These are phyloP conservation scores for Cyanoramphus novaezelandiae DNA, from an alignment of 2,113 vertebrate genomes.

Conservation along the genomic window DNA sequence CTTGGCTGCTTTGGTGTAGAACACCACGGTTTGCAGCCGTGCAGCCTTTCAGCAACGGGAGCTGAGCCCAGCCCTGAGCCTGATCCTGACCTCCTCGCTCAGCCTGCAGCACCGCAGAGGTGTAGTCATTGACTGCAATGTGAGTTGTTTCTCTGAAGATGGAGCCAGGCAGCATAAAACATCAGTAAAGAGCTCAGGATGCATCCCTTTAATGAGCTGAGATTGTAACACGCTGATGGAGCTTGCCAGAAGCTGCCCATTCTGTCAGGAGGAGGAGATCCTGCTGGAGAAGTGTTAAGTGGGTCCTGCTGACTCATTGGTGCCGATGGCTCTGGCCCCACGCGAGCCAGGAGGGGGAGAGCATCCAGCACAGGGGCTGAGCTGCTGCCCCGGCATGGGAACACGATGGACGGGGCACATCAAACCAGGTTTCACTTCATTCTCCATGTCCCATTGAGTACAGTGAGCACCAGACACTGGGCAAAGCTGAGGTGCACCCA, in stretches of 20 bases:
- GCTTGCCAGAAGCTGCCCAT: slow-evolving; percentile 37
- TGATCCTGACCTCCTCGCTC: background rate
- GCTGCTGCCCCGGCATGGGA: no score
- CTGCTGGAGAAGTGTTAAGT: no score
- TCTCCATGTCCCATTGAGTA: no score
- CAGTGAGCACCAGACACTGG: no score
- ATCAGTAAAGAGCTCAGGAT: slow-evolving; percentile 46
- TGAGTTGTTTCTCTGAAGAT: slow-evolving; percentile 45
- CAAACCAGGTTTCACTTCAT: no score
- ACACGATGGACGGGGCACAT: no score
- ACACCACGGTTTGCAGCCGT: fast-evolving
- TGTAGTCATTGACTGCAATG: slow-evolving; percentile 45
- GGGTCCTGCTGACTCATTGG: no score
- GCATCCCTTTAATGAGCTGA: slow-evolving; percentile 39
- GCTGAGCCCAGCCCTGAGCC: background rate
- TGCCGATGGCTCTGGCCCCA: no score
- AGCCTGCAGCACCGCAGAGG: background rate
- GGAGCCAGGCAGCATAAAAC: slow-evolving; percentile 57
- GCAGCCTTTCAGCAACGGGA: fast-evolving
- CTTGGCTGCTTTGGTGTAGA: background rate
- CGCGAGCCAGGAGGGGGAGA: no score
- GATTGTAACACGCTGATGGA: slow-evolving; percentile 16
- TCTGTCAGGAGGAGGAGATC: slow-evolving; percentile 16
- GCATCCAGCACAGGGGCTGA: no score
- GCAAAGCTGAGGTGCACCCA: no score